These are phyloP conservation scores for Dasysyrphus tricinctus DNA, from an alignment of 2,888 invertebrate genomes.

Conservation along the genomic window DNA sequence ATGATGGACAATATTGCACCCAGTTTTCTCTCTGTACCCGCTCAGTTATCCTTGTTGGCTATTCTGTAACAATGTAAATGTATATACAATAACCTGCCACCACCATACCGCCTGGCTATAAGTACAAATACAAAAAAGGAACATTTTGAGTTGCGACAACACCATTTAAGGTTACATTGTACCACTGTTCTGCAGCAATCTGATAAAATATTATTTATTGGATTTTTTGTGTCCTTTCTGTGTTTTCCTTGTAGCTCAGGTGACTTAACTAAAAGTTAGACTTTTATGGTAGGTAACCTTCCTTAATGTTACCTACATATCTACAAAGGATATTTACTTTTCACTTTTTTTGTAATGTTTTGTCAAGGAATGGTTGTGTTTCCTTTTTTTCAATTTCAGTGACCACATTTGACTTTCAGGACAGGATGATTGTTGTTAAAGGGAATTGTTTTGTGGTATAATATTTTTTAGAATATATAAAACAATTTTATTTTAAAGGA, in stretches of 20 bases:
- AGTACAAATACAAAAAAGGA: not conserved
- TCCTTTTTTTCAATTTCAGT: slow-evolving; percentile 1
- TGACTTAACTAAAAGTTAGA: slow-evolving; percentile 23
- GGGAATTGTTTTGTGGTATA: slow-evolving; percentile 13
- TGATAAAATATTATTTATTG: slow-evolving; percentile 68
- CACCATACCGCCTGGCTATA: slow-evolving; percentile 10
- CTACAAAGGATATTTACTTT: slow-evolving; percentile 7
- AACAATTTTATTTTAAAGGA: slow-evolving; percentile 45
- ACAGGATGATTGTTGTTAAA: slow-evolving; percentile 23
- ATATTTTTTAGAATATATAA: slow-evolving; percentile 44
- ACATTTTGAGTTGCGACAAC: slow-evolving; percentile 41
- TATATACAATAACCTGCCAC: not conserved
- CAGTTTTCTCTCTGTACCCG: not conserved
- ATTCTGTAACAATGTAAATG: slow-evolving; percentile 14
- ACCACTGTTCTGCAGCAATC: slow-evolving; percentile 35
- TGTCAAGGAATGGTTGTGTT: not conserved
- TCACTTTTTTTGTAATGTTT: not conserved
- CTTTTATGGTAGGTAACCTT: not conserved
- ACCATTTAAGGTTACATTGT: slow-evolving; percentile 56
- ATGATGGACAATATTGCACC: not conserved
- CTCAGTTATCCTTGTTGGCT: slow-evolving; percentile 8
- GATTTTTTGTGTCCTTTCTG: slow-evolving; percentile 34
- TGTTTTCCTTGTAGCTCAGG: slow-evolving; percentile 17
- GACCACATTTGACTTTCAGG: slow-evolving; percentile 4
- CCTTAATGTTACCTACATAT: not conserved